Conservation (phyloP, 2,113 vertebrate species). For the Thunnus maccoyii region DNA sequence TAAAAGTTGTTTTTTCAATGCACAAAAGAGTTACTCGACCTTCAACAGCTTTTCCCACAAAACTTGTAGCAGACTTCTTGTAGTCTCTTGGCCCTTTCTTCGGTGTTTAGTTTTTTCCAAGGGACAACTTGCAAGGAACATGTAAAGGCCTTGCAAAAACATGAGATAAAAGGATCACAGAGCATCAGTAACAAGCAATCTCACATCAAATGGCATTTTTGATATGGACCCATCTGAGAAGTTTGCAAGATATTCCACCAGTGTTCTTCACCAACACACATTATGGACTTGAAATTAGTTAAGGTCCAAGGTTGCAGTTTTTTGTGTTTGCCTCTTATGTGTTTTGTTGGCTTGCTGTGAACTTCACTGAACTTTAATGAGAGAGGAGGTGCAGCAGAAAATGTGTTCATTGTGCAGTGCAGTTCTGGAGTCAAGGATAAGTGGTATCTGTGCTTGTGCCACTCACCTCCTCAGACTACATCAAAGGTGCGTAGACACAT, state of each 20-base stretch:
- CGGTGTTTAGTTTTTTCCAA: not conserved
- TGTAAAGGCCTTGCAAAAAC: slow-evolving; percentile 22
- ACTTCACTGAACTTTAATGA: slow-evolving; percentile 10
- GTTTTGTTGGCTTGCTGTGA: slow-evolving; percentile 34
- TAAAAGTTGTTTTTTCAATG: not conserved
- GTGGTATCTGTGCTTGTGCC: not conserved
- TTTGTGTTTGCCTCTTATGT: slow-evolving; percentile 18
- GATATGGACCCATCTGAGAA: slow-evolving; percentile 4
- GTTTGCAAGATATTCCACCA: slow-evolving; percentile 25
- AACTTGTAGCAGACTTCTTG: not conserved
- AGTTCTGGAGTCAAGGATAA: not conserved
- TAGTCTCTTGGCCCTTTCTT: slow-evolving; percentile 7
- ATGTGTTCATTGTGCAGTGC: not conserved
- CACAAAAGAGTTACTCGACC: not conserved
- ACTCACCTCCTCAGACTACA: not conserved
- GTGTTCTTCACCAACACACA: slow-evolving; percentile 3
- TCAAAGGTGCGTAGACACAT: not conserved
- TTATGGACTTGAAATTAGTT: not conserved
- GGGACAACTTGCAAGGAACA: slow-evolving; percentile 3
- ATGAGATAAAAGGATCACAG: slow-evolving; percentile 26
- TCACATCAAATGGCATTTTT: slow-evolving; percentile 36
- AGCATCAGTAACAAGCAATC: slow-evolving; percentile 18
- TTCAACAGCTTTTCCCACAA: not conserved
- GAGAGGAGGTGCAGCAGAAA: slow-evolving; percentile 10
- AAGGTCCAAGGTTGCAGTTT: slow-evolving; percentile 10